Evolutionary conservation across 2,113 vertebrate species (phyloP).

Genomic region (Rana temporaria): DNA sequence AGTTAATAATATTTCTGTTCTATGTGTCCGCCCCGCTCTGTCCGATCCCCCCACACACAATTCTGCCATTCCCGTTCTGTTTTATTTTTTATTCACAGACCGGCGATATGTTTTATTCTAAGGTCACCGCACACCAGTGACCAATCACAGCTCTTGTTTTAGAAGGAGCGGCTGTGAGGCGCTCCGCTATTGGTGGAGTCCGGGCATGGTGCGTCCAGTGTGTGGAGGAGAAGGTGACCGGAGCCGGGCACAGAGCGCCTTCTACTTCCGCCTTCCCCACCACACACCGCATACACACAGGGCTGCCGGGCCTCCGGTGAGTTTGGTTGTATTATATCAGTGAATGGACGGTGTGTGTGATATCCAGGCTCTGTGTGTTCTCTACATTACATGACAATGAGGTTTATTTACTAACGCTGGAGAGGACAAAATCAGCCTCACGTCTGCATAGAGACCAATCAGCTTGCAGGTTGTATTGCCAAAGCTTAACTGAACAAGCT

Average conservation of each 20-base stretch:
- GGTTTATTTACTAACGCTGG: too few species aligned
- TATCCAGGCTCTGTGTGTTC: too few species aligned
- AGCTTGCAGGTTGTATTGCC: too few species aligned
- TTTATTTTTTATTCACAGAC: neutral
- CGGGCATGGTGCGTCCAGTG: neutral
- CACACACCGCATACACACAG: neutral
- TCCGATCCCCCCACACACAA: neutral
- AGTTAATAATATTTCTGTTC: too few species aligned
- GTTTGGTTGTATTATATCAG: neutral
- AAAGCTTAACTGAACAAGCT: too few species aligned
- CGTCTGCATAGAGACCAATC: too few species aligned
- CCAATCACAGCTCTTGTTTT: neutral
- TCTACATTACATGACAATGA: too few species aligned
- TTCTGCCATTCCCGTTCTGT: neutral
- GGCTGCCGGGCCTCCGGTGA: neutral
- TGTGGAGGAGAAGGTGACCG: slow-evolving; percentile 3
- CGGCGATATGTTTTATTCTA: neutral
- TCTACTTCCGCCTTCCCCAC: neutral
- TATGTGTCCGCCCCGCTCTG: too few species aligned
- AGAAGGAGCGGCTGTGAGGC: neutral
- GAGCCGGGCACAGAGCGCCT: neutral
- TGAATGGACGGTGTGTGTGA: too few species aligned
- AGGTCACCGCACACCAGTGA: neutral
- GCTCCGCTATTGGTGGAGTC: neutral
- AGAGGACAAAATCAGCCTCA: too few species aligned